Base-by-base conservation (phyloP, 2,113 vertebrate genomes). In the Xiphophorus hellerii region DNA sequence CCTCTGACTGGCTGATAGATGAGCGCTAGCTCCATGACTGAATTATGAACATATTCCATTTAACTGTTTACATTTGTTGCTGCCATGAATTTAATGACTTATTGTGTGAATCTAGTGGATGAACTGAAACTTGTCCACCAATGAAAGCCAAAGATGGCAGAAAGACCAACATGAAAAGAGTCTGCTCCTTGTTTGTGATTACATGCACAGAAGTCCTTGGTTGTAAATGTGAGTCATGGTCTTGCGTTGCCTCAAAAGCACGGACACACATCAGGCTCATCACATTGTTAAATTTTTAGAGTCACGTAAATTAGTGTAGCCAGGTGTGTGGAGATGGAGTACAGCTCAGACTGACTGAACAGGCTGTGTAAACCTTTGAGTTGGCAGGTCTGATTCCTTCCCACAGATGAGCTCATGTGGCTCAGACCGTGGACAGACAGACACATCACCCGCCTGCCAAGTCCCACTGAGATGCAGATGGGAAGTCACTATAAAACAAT, bases 351-450 rank as follows among this genome's bases (percentile, higher is more conserved):
- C 14, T 31, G 60, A 1, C 35, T 20, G 54, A 70, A 44, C 0
- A n/a, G 3, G 30, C 51, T 66, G 69, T 74, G 73, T 68, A 44
- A 63, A 66, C 60, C 30, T 62, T 5, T 60, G 73, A 62, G 61
- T 70, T 77, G 81, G 63, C 37, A 65, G 65, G 65, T 79, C 74
- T 79, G 72, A 69, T 71, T 73, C 51, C 2, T 2, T 62, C 51
- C 63, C 61, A 12, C 4, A 33, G 77, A 84, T 87, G 87, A 88
- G 74, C 62, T 89, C 88, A 85, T 87, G 79, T 28, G 67, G 76
- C 48, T 71, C 51, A 76, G 68, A 68, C 78, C 66, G 25, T 27
- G 51, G 20, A 60, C 29, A 66, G 67, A 77, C 62, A 66, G 67
- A 77, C 44, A 68, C 70, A 61, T 62, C 69, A 66, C 62, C 74